phyloP scores from a whole-genome alignment of 2,113 vertebrate species.

The Argyrosomus japonicus region DNA sequence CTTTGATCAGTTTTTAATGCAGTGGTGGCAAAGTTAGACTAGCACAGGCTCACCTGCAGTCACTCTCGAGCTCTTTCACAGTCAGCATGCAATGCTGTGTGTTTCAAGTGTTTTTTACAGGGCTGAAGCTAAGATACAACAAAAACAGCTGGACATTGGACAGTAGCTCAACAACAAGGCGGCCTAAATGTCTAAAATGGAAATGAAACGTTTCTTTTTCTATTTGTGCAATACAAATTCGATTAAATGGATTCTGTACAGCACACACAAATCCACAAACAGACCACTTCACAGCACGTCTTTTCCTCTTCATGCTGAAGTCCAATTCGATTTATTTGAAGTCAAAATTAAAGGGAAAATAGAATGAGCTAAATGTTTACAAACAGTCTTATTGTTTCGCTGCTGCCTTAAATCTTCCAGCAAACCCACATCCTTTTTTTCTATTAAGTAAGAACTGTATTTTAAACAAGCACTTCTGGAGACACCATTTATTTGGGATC shows the following conservation, averaged over 20 bases:
- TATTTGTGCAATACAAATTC: not conserved
- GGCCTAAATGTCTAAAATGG: not conserved
- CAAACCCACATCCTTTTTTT: conserved; percentile 12
- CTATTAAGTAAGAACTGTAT: conserved; percentile 10
- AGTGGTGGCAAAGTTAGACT: conserved; percentile 43
- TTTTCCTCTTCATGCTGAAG: conserved; percentile 2
- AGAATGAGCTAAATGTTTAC: conserved; percentile 12
- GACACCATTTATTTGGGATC: conserved; percentile 23
- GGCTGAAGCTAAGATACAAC: not conserved
- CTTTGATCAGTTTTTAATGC: conserved; percentile 52
- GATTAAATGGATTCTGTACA: not conserved
- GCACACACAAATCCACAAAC: conserved; percentile 1
- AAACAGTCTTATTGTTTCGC: conserved; percentile 12
- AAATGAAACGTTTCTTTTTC: not conserved
- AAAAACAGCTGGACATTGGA: not conserved
- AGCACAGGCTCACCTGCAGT: conserved; percentile 41
- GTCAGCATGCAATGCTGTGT: conserved; percentile 8
- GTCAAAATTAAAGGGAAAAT: conserved; percentile 24
- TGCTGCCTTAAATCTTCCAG: conserved; percentile 16
- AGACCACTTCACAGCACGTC: conserved; percentile 16
- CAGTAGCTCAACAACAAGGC: not conserved
- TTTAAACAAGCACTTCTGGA: conserved; percentile 22
- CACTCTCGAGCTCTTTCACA: conserved; percentile 23
- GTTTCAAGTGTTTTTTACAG: not conserved
- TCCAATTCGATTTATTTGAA: conserved; percentile 14